Evolutionary conservation across 2,113 vertebrate genomes (phyloP).

Genomic region (Setophaga petechia): DNA sequence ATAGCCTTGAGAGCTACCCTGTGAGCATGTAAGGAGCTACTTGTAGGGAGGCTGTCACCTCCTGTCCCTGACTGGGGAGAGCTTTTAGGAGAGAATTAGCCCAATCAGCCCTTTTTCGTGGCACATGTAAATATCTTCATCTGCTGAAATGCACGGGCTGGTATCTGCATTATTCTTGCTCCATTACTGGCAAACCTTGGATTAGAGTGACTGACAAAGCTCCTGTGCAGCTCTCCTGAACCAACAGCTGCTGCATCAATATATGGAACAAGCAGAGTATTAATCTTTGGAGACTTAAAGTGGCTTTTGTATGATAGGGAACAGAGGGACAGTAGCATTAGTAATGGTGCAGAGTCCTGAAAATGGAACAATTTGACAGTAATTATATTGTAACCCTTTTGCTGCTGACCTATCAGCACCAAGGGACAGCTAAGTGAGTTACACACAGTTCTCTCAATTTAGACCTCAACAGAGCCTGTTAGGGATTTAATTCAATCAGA

Average conservation of each 20-base stretch:
- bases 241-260: neutral
- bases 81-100: neutral
- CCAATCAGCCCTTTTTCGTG: neutral
- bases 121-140: neutral
- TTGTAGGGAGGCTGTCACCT: neutral
- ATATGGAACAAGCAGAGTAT: neutral
- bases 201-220: neutral
- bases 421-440: neutral
- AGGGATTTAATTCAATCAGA: slow-evolving; percentile 1
- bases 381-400: neutral
- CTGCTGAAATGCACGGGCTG: neutral
- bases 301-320: neutral
- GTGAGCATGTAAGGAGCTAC: neutral
- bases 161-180: neutral
- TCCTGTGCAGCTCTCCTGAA: neutral
- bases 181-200: neutral
- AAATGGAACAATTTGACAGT: neutral
- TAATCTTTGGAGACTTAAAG: neutral
- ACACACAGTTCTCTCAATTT: neutral
- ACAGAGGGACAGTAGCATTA: neutral
- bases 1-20: neutral
- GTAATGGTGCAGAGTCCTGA: neutral
- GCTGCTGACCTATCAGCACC: neutral
- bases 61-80: neutral
- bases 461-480: neutral